Percentiles rank a stretch among this genome's conserved stretches.
phyloP scores from a whole-genome alignment of 2,113 vertebrate species.

The Willisornis vidua region DNA sequence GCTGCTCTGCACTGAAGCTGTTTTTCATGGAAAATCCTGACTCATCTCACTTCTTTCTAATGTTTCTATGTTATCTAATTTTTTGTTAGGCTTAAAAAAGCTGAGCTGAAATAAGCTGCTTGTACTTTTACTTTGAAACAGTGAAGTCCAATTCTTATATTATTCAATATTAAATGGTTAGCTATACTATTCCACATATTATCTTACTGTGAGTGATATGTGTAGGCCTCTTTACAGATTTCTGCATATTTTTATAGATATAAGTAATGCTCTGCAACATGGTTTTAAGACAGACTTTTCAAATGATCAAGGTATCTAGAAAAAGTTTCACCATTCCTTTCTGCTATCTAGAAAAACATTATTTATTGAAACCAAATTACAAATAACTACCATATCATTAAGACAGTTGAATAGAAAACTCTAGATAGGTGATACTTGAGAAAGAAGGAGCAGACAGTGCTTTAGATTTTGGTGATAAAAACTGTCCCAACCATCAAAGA shows the following conservation, averaged over 20 bases:
- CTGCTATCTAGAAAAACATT: not conserved
- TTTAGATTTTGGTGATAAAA: not conserved
- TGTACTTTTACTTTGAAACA: not conserved
- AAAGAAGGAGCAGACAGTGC: not conserved
- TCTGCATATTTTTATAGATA: not conserved
- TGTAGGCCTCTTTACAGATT: not conserved
- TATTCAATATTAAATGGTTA: not conserved
- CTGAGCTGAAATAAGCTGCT: not conserved
- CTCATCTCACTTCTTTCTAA: not conserved
- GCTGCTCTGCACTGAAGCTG: not conserved
- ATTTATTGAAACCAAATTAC: not conserved
- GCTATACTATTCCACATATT: not conserved
- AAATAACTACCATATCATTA: not conserved
- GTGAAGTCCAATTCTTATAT: not conserved
- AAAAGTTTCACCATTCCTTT: not conserved
- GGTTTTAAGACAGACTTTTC: not conserved
- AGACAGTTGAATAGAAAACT: not conserved
- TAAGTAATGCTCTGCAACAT: not conserved
- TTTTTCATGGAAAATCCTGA: constrained; percentile 13
- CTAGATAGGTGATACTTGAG: not conserved
- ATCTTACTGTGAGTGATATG: not conserved
- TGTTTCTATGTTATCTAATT: not conserved
- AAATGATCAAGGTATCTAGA: not conserved
- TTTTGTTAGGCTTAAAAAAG: not conserved
- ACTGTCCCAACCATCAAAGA: not conserved